These are phyloP conservation scores for Hydraecia micacea DNA, from an alignment of 2,888 invertebrate genomes.

Conservation along the genomic window DNA sequence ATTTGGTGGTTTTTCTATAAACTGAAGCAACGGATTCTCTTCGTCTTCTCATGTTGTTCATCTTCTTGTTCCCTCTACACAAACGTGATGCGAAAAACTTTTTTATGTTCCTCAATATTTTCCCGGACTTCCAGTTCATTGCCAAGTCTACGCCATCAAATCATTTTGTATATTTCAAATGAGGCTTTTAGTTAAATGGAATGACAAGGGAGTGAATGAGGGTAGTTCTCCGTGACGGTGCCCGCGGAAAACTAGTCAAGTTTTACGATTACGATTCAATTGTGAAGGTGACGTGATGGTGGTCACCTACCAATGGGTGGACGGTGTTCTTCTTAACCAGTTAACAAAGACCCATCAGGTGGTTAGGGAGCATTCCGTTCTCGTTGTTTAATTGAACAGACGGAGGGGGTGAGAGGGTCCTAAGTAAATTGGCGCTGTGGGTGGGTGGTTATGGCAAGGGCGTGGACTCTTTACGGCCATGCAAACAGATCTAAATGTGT, in stretches of 20 bases:
- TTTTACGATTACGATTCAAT: slow-evolving; percentile 83
- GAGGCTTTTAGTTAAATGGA: slow-evolving; percentile 61
- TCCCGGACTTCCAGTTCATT: slow-evolving; percentile 60
- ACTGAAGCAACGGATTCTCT: slow-evolving; percentile 85
- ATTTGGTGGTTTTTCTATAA: slow-evolving; percentile 86
- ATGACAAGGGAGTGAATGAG: slow-evolving; percentile 63
- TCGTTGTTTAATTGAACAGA: slow-evolving; percentile 45
- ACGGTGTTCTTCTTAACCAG: slow-evolving; percentile 74
- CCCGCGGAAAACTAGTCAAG: slow-evolving; percentile 79
- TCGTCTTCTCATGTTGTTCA: slow-evolving; percentile 77
- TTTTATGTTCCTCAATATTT: slow-evolving; percentile 69
- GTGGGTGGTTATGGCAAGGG: slow-evolving; percentile 80
- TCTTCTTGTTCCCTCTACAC: slow-evolving; percentile 68
- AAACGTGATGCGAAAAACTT: slow-evolving; percentile 63
- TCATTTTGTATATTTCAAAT: slow-evolving; percentile 66
- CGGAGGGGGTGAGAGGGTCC: slow-evolving; percentile 68
- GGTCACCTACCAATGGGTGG: slow-evolving; percentile 82
- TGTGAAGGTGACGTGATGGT: slow-evolving; percentile 82
- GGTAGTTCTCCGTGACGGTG: slow-evolving; percentile 75
- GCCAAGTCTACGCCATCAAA: slow-evolving; percentile 49
- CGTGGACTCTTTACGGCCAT: slow-evolving; percentile 85
- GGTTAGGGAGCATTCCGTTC: slow-evolving; percentile 47
- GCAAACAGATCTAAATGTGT: slow-evolving; percentile 86
- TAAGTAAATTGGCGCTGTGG: slow-evolving; percentile 70
- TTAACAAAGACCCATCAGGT: slow-evolving; percentile 67